Conservation (phyloP, 2,113 vertebrate species). For the Ctenomys sociabilis region DNA sequence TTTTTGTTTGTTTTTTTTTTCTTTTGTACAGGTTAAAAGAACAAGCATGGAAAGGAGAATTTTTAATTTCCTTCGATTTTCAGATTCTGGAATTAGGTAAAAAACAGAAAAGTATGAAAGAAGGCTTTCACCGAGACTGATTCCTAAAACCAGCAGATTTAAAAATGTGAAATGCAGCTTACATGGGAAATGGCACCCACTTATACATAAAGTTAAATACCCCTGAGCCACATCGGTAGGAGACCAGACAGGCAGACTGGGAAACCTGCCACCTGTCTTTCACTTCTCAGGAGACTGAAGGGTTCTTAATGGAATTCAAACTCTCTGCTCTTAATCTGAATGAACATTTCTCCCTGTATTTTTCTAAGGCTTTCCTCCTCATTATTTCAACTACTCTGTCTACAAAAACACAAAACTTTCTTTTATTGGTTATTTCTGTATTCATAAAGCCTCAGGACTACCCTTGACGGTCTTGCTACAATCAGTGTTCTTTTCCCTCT, state of each 20-base stretch:
- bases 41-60: not conserved
- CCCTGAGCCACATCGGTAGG: not conserved
- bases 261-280: not conserved
- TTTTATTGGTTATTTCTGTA: slow-evolving; percentile 53
- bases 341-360: slow-evolving; percentile 25
- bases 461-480: slow-evolving; percentile 24
- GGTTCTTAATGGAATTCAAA: slow-evolving; percentile 36
- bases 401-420: slow-evolving; percentile 57
- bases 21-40: not conserved
- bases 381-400: slow-evolving; percentile 55
- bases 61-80: not conserved
- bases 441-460: not conserved
- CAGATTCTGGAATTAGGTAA: not conserved
- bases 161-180: not conserved
- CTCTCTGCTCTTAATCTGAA: slow-evolving; percentile 44
- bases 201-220: not conserved
- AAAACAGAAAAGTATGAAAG: not conserved
- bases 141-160: not conserved
- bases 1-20: not conserved
- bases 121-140: not conserved
- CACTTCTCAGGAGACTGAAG: not conserved
- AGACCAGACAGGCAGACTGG: not conserved
- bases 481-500: slow-evolving; percentile 68
- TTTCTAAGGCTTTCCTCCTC: slow-evolving; percentile 48
- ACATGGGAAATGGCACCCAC: not conserved